Base-by-base conservation (phyloP, 2,113 vertebrate genomes). In the Glaucomys volans region DNA sequence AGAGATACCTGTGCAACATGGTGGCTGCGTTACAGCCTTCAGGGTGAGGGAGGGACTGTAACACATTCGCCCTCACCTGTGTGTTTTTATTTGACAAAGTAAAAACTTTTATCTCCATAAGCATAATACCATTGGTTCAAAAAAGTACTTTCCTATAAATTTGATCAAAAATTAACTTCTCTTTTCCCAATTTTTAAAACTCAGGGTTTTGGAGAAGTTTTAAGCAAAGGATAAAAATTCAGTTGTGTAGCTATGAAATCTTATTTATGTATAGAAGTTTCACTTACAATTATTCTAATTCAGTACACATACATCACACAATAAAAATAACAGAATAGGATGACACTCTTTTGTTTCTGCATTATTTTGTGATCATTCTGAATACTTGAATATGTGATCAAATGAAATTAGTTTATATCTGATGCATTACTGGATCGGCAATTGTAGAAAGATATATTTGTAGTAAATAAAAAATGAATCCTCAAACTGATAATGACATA, bases 391-490 rank as follows among this genome's bases (percentile, higher is more conserved):
- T 85, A 85, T 74, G 20, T 85, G 18, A 86, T 95, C 35, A 95
- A 94, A 75, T 32, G 32, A 87, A 94, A 92, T 66, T 35, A 30
- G 35, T 74, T 72, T 72, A 22, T 72, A 52, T 59, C 11, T 77
- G 20, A 82, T 91, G 6, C 40, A 77, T 87, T 77, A 94, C 8
- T 90, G 26, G 72, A 75, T 87, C 37, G 67, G 24, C 40, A 91
- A 35, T 91, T 96, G 92, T 71, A 87, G 52, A 92, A 96, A 77
- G 40, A 54, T 52, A 42, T 35, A 17, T 82, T 87, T 94, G 16
- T 85, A 91, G 59, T 85, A n/a, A 57, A n/a, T 4, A 87, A 52
- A 30, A 95, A 95, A 93, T 17, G 52, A 93, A 81, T 74, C 47
- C 2, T 84, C 50, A 88, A 67, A 69, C 71, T 77, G 47, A 79